phyloP scores from a whole-genome alignment of 2,113 vertebrate species.

The Theristicus caerulescens region DNA sequence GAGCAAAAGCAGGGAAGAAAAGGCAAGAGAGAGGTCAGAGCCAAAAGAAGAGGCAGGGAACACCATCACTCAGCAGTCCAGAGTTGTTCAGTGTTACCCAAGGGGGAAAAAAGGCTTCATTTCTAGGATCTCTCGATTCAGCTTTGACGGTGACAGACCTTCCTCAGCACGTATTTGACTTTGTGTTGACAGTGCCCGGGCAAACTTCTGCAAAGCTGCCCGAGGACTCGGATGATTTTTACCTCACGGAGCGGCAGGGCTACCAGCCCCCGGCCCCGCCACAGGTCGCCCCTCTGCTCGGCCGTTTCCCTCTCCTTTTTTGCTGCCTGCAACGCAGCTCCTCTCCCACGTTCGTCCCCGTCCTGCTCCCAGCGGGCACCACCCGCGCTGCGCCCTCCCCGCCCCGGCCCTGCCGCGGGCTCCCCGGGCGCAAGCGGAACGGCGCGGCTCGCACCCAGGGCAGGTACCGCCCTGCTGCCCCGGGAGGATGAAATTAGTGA shows the following conservation, averaged over 20 bases:
- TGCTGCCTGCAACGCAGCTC: background rate
- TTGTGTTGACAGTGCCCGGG: rapidly evolving
- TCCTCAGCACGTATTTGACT: background rate
- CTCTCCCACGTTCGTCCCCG: background rate
- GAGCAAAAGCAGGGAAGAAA: background rate
- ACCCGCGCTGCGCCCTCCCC: too few species aligned
- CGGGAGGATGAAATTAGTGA: rapidly evolving
- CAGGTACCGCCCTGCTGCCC: background rate
- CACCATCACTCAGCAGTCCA: too few species aligned
- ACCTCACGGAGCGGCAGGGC: rapidly evolving
- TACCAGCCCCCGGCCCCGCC: background rate
- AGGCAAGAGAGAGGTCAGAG: background rate
- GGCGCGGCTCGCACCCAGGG: background rate
- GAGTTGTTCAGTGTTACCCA: background rate
- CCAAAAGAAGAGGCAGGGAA: background rate
- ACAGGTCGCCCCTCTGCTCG: background rate
- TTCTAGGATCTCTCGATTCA: background rate
- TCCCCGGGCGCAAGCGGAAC: too few species aligned
- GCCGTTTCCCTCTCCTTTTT: background rate
- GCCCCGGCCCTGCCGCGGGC: background rate
- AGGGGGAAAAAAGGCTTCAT: rapidly evolving
- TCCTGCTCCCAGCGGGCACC: background rate
- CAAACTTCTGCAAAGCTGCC: background rate
- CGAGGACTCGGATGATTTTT: background rate
- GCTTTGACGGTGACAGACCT: background rate